Percentiles rank a stretch among this genome's conserved stretches.
These are phyloP conservation scores for Bombus sylvicola DNA, from an alignment of 1,140 invertebrate species.

Conservation along the genomic window DNA sequence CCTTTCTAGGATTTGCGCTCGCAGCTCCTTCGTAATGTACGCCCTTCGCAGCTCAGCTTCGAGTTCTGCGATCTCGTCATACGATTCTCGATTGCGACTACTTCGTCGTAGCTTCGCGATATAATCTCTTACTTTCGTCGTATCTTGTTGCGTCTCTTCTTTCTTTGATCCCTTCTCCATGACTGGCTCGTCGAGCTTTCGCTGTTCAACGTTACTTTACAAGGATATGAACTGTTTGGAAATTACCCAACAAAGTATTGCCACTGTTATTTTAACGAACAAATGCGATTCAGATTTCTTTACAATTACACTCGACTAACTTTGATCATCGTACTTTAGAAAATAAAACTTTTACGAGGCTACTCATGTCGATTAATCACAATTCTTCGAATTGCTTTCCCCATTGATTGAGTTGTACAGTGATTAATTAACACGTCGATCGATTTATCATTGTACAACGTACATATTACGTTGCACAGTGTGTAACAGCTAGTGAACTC, in stretches of 20 bases:
- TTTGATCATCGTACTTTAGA: no score
- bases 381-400: neutral
- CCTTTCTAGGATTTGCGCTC: slow-evolving; percentile 69
- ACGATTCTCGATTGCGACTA: slow-evolving; percentile 45
- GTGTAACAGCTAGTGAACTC: slow-evolving; percentile 14
- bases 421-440: slow-evolving; percentile 34
- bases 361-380: neutral
- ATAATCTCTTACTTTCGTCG: neutral
- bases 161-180: neutral
- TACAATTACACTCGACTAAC: no score
- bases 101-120: neutral
- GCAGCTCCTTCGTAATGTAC: slow-evolving; percentile 70
- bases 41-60: slow-evolving; percentile 71
- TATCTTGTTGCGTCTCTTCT: neutral
- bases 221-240: no score
- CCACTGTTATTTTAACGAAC: no score
- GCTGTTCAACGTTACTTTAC: no score
- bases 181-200: no score
- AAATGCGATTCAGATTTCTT: no score
- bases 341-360: no score
- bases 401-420: neutral
- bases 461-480: slow-evolving; percentile 11
- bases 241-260: no score
- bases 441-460: slow-evolving; percentile 21
- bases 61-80: slow-evolving; percentile 62